A percentile compares a stretch with the other conserved stretches of the same genome.
These are phyloP conservation scores for Acropternis orthonyx DNA, from an alignment of 2,797 vertebrate species.

Conservation along the genomic window DNA sequence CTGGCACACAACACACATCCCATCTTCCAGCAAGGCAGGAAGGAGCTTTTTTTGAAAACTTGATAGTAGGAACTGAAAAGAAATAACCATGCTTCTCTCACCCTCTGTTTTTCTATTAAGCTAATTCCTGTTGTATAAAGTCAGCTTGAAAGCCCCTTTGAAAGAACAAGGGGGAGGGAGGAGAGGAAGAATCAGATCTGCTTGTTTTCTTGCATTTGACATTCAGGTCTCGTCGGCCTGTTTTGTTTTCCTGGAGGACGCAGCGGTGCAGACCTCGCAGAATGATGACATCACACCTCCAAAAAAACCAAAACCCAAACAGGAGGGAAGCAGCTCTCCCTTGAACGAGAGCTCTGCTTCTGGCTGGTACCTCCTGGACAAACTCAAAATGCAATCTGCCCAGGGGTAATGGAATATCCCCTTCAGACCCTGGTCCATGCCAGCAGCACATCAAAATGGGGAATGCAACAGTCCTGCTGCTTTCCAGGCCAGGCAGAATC, in stretches of 20 bases:
- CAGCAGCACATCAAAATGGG: neutral
- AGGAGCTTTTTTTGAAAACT: neutral
- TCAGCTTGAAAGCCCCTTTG: slow-evolving; percentile 61
- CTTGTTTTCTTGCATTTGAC: slow-evolving; percentile 34
- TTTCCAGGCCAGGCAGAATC: neutral
- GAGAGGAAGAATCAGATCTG: slow-evolving; percentile 35
- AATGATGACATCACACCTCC: slow-evolving; percentile 52
- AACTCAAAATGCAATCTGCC: neutral
- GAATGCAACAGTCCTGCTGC: neutral
- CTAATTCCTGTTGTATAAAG: slow-evolving; percentile 56
- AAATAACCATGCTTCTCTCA: neutral
- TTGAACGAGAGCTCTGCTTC: neutral
- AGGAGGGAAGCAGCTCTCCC: neutral
- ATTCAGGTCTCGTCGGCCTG: slow-evolving; percentile 48
- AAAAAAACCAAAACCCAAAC: neutral
- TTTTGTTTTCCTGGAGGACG: slow-evolving; percentile 64
- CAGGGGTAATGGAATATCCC: neutral
- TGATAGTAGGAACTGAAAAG: neutral
- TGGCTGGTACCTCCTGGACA: neutral
- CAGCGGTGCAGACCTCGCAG: slow-evolving; percentile 27
- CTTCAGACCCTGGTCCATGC: neutral
- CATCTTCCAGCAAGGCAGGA: neutral
- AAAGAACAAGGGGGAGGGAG: slow-evolving; percentile 42
- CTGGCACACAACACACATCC: neutral
- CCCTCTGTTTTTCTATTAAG: neutral